Base-by-base conservation (phyloP, 2,797 vertebrate species). In the Acipenser oxyrinchus region DNA sequence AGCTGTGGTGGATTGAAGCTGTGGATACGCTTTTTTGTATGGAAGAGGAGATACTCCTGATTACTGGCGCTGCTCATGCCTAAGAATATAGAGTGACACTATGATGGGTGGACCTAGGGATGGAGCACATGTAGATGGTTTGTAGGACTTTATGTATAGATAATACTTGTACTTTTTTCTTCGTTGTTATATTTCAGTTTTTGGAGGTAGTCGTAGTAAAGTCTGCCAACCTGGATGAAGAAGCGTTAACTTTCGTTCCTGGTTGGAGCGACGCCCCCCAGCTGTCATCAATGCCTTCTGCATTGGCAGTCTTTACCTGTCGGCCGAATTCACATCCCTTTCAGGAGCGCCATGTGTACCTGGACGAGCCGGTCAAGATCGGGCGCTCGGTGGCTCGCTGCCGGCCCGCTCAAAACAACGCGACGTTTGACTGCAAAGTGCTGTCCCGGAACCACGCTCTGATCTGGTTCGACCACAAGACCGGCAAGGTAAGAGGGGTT, bases 271-370 rank as follows among this genome's bases (percentile, higher is more conserved):
- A 88, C 74, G 90, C 90, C 84, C 87, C 81, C 76, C 91, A 93
- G 88, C 88, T 92, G 83, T 95, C 93, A 87, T 94, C 94, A 89
- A 99, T 99, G 97, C 96, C 97, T 94, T 98, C 97, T 85, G 94
- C 97, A 81, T 91, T 99, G 92, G 96, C 96, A 73, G 94, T 98
- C 84, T 99, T 99, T 84, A 92, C 96, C 85, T 99, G 96, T 91
- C 95, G 96, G 84, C 94, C 96, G 72, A 98, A 99, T 91, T 99
- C 97, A 62, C 97, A 99, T 81, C 96, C 96, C 6, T 99, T 99
- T 92, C 97, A 98, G 92, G 97, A 99, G 88, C 93, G 96, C 10
- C 97, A 99, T 94, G 96, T 99, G 73, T 99, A 99, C 91, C 91
- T 99, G 95, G 97, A 99, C 72, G 97, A 99, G 83, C 96, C 97